phyloP scores from a whole-genome alignment of 30 jellyfish, hydroid and myxozoan species.

The Chrysaora quinquecirrha region DNA sequence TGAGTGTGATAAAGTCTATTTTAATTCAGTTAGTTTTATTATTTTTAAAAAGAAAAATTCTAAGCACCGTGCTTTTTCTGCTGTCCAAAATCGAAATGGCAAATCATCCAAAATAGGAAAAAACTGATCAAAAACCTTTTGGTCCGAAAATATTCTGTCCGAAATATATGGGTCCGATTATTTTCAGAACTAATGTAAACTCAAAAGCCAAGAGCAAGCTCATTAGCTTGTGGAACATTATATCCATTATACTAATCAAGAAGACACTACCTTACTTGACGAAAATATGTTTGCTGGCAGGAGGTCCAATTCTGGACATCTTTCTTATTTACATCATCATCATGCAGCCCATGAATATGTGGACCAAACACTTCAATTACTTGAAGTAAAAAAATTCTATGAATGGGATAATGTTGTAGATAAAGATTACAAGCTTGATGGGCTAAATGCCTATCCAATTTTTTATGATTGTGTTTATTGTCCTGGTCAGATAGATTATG shows the following conservation, averaged over 20 bases:
- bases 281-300: constrained; percentile 2
- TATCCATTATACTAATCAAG: constrained; percentile 5
- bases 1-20: no score
- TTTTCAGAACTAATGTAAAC: no score
- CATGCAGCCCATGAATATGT: neutral
- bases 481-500: no score
- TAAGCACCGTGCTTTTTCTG: no score
- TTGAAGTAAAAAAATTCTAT: neutral
- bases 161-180: no score
- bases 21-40: no score
- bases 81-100: no score
- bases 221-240: constrained; percentile 13
- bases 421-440: constrained; percentile 13
- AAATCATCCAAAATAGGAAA: no score
- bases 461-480: constrained; percentile 1
- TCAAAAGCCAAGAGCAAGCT: neutral
- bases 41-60: no score
- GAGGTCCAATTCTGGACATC: constrained; percentile 14
- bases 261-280: constrained; percentile 1
- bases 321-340: constrained; percentile 14
- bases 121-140: no score
- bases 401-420: neutral
- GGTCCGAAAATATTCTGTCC: no score
- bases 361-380: constrained; percentile 12
- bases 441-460: constrained; percentile 9